These are phyloP conservation scores for Balanococcus diminutus DNA, from an alignment of 2,888 invertebrate genomes.

Conservation along the genomic window DNA sequence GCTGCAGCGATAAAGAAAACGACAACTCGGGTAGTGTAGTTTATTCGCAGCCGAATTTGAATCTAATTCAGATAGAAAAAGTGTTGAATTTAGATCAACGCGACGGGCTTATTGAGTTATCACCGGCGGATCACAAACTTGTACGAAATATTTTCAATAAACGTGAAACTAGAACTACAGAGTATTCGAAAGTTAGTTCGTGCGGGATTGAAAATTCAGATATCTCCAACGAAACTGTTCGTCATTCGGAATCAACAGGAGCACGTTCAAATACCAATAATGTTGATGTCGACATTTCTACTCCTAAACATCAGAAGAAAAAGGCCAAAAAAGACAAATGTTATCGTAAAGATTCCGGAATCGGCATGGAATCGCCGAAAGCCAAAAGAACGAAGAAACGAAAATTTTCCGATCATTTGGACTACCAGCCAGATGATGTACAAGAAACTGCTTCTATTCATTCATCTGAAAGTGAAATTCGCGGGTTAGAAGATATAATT, in stretches of 20 bases:
- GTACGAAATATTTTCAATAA: not conserved
- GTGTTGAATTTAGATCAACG: not conserved
- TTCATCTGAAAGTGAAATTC: not conserved
- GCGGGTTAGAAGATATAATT: not conserved
- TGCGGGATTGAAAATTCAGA: not conserved
- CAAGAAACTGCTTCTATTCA: not conserved
- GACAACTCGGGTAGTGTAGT: not conserved
- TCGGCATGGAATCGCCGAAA: not conserved
- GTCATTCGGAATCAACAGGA: not conserved
- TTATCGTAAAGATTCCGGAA: not conserved
- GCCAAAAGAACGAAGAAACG: not conserved
- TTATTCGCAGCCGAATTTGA: not conserved
- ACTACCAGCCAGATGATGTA: not conserved
- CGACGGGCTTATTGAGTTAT: not conserved
- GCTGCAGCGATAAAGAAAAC: constrained; percentile 3
- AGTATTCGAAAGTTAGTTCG: not conserved
- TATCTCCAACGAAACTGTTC: not conserved
- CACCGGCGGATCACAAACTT: not conserved
- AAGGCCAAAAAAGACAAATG: not conserved
- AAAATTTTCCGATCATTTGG: not conserved
- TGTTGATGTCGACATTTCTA: not conserved
- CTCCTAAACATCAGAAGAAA: not conserved
- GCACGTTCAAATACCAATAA: not conserved
- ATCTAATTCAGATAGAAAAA: not conserved
- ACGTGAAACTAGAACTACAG: too few relatives aligned